A percentile compares a stretch with the other conserved stretches of the same genome.
phyloP scores from a whole-genome alignment of 2,113 vertebrate species.

The Apistogramma diplotaenia region DNA sequence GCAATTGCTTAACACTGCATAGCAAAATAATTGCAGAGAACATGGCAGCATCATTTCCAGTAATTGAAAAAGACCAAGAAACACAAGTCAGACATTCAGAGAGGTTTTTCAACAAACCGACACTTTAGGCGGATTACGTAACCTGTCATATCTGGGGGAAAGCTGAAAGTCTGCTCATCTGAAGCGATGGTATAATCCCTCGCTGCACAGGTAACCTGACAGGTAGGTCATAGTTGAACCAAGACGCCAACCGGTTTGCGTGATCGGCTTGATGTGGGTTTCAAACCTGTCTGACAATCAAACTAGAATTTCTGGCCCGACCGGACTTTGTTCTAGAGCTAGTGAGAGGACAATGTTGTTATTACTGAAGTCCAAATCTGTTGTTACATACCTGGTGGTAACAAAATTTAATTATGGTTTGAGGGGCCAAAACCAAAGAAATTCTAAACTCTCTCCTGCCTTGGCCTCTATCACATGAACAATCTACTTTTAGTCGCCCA shows the following conservation, averaged over 20 bases:
- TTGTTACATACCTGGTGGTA: neutral
- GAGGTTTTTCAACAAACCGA: neutral
- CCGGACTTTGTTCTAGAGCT: neutral
- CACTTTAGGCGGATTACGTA: neutral
- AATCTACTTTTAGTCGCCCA: neutral
- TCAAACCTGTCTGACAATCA: neutral
- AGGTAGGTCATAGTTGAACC: neutral
- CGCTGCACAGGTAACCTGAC: neutral
- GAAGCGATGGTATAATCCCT: neutral
- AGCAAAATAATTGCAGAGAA: neutral
- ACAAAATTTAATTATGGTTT: neutral
- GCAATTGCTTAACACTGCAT: neutral
- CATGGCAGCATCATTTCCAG: neutral
- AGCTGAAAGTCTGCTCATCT: neutral
- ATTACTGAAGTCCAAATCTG: neutral
- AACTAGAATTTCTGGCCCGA: neutral
- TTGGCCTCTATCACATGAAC: neutral
- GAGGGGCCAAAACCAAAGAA: neutral
- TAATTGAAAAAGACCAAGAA: neutral
- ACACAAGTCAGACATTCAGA: neutral
- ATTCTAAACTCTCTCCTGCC: neutral
- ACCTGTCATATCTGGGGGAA: neutral
- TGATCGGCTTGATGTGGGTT: neutral
- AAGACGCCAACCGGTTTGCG: neutral
- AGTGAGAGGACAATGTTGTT: neutral